Conservation (phyloP, 1,140 invertebrate genomes). For the Stegodyphus mimosarum region DNA sequence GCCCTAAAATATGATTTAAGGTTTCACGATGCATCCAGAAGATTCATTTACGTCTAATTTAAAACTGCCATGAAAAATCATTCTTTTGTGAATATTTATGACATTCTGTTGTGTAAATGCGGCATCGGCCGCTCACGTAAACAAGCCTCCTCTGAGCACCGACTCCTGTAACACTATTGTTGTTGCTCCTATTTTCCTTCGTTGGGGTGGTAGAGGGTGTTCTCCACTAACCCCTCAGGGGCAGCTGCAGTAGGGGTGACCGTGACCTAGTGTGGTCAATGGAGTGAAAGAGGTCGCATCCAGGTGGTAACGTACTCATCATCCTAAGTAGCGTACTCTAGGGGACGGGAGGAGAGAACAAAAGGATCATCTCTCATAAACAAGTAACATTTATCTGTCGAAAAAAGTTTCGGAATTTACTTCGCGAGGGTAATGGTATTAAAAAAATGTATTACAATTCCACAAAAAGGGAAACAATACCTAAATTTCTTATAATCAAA, state of each 20-base stretch:
- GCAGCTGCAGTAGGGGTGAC: slow-evolving; percentile 36
- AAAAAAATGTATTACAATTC: too few species aligned
- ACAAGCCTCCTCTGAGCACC: slow-evolving; percentile 37
- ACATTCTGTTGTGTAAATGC: background rate
- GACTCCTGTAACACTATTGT: slow-evolving; percentile 22
- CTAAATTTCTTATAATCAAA: too few species aligned
- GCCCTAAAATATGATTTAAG: background rate
- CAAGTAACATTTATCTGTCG: too few species aligned
- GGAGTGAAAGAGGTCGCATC: slow-evolving; percentile 35
- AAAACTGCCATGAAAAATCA: slow-evolving; percentile 32
- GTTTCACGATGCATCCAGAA: too few species aligned
- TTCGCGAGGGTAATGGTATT: too few species aligned
- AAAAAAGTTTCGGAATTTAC: too few species aligned
- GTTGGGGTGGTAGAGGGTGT: too few species aligned
- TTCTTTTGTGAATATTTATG: slow-evolving; percentile 46
- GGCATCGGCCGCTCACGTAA: slow-evolving; percentile 3
- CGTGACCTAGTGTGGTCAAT: slow-evolving; percentile 43
- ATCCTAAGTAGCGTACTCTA: too few species aligned
- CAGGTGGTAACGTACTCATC: slow-evolving; percentile 4
- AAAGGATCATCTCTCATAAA: too few species aligned
- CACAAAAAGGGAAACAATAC: too few species aligned
- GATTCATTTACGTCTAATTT: slow-evolving; percentile 24
- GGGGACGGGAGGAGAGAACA: too few species aligned
- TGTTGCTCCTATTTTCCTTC: background rate
- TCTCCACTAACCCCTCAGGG: background rate